Percentiles rank a stretch among this genome's conserved stretches.
Evolutionary conservation across 1,140 invertebrate genomes (phyloP).

Genomic region (Periplaneta americana): DNA sequence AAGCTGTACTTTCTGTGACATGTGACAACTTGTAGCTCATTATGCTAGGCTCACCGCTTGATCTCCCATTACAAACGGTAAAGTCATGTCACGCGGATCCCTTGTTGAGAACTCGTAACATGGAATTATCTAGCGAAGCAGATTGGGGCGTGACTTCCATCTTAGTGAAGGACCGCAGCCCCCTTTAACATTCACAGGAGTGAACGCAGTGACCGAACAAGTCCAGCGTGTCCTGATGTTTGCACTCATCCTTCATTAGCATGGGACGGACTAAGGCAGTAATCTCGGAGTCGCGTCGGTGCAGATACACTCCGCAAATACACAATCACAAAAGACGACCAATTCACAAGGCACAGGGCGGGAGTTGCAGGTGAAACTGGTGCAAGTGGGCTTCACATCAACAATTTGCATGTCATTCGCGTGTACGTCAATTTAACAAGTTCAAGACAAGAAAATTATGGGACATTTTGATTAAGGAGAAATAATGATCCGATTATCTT

Average conservation of each 20-base stretch:
- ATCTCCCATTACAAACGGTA: no score
- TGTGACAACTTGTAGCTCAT: no score
- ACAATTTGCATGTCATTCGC: no score
- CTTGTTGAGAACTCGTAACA: background rate
- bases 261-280: background rate
- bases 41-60: no score
- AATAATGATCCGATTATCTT: no score
- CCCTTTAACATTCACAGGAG: background rate
- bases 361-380: no score
- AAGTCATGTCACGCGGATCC: background rate
- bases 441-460: no score
- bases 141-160: background rate
- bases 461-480: no score
- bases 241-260: background rate
- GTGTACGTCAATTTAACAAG: no score
- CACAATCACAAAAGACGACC: background rate
- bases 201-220: background rate
- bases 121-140: background rate
- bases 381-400: no score
- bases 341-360: no score
- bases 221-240: background rate
- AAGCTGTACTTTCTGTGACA: no score
- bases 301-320: background rate
- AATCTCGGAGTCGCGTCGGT: background rate
- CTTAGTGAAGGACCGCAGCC: background rate